phyloP scores from a whole-genome alignment of 2,113 vertebrate species.

The Tachysurus fulvidraco region DNA sequence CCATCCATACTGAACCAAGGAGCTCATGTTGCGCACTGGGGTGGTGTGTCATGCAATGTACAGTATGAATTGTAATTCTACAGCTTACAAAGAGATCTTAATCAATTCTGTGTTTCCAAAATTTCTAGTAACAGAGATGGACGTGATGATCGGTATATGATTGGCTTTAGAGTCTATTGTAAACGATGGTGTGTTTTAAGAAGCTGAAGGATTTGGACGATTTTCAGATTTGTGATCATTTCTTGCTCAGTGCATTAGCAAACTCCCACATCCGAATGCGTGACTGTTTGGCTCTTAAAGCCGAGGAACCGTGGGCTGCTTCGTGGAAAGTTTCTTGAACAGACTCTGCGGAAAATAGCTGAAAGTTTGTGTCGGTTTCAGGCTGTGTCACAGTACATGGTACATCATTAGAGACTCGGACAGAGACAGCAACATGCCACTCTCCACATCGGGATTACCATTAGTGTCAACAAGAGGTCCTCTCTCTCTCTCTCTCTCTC shows the following conservation, averaged over 20 bases:
- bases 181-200: background rate
- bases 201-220: background rate
- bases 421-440: conserved; percentile 33
- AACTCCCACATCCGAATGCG: background rate
- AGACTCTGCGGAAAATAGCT: conserved; percentile 37
- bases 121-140: no score
- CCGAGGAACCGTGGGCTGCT: background rate
- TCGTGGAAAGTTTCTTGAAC: background rate
- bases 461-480: conserved; percentile 45
- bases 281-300: background rate
- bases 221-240: background rate
- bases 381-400: conserved; percentile 37
- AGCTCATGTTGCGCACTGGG: background rate
- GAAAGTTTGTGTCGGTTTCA: conserved; percentile 40
- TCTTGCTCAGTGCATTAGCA: background rate
- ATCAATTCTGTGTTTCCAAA: background rate
- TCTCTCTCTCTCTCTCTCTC: conserved; percentile 15
- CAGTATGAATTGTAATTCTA: background rate
- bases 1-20: background rate
- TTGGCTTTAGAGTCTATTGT: background rate
- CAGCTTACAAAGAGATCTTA: background rate
- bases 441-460: conserved; percentile 40
- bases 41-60: background rate
- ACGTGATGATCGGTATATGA: background rate
- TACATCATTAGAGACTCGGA: conserved; percentile 55